These are phyloP conservation scores for Seira ritae DNA, from an alignment of 2,888 invertebrate species.

Conservation along the genomic window DNA sequence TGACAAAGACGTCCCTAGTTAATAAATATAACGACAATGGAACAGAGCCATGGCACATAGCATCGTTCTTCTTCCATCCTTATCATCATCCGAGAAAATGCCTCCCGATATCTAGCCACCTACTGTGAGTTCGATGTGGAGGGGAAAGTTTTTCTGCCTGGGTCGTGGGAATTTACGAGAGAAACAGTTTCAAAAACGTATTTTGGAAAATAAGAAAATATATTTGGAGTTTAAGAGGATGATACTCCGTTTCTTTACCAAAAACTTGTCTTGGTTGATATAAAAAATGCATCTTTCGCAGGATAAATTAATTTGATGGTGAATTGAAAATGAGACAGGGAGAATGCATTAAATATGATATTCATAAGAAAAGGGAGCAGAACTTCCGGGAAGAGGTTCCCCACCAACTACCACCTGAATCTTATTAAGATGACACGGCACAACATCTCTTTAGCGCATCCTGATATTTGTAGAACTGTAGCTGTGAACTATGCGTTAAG, in stretches of 20 bases:
- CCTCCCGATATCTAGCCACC: neutral
- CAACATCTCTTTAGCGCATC: neutral
- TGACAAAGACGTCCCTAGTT: conserved; percentile 61
- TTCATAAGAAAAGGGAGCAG: neutral
- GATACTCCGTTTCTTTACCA: neutral
- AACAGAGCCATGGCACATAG: neutral
- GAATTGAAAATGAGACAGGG: conserved; percentile 43
- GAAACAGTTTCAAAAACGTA: conserved; percentile 27
- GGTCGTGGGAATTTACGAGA: conserved; percentile 57
- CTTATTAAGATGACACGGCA: too few species aligned
- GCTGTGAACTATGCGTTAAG: neutral
- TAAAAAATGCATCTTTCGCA: neutral
- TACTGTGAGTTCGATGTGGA: neutral
- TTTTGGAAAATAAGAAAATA: too few species aligned
- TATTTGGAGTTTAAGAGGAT: conserved; percentile 17
- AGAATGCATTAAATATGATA: neutral
- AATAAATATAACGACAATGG: conserved; percentile 50
- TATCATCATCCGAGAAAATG: neutral
- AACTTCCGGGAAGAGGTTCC: neutral
- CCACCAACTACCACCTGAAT: conserved; percentile 4
- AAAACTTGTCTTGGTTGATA: neutral
- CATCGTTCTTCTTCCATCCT: neutral
- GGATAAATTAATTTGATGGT: conserved; percentile 39
- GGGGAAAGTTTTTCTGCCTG: neutral
- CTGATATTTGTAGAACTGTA: neutral